Evolutionary conservation across 2,888 invertebrate species (phyloP), one percentile per base, ranked within the genome.

Genomic region (Tholera decimalis): DNA sequence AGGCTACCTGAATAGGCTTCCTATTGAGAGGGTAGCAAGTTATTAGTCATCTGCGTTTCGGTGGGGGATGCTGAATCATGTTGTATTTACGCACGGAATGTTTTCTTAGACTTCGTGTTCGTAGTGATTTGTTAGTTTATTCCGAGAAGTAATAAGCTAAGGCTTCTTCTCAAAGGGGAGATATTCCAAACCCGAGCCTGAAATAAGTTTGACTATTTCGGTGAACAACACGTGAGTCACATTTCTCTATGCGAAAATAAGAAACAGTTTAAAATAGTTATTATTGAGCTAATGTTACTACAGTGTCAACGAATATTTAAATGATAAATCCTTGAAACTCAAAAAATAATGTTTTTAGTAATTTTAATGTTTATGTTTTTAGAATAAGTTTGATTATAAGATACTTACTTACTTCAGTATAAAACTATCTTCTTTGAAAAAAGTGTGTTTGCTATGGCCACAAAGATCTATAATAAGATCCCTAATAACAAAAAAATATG

Each of bases 1-100:
- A 75, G 61, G 47, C 46, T 43, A 56, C 58, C 73, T 75, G 44
- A 54, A 62, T 70, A 51, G 41, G 57, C 57, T 28, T 26, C 7
- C 13, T 39, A 6, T n/a, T n/a, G 56, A 15, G 22, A 43, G 47
- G 53, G 54, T 22, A 51, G 39, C 26, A 24, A 20, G 39, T 20
- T 47, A 22, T 57, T 11, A 71, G 43, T 57, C 57, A 68, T 68
- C 51, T 47, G 30, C 55, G 30, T 60, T 47, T 22, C 0, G 18
- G 13, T 15, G n/a, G 7, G n/a, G 44, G 24, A 7, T 4, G 20
- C 9, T 44, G 50, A 46, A n/a, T 62, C 51, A 51, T 13, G 22
- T 37, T 33, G n/a, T 33, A 35, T 71, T 62, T 28, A 6, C 46
- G 33, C 33, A 35, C 28, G 7, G 24, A 20, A 60, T 28, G 26